Evolutionary conservation across 1,140 invertebrate species (phyloP), one percentile per base, ranked within the genome.

Genomic region (Neodiprion pinetum): DNA sequence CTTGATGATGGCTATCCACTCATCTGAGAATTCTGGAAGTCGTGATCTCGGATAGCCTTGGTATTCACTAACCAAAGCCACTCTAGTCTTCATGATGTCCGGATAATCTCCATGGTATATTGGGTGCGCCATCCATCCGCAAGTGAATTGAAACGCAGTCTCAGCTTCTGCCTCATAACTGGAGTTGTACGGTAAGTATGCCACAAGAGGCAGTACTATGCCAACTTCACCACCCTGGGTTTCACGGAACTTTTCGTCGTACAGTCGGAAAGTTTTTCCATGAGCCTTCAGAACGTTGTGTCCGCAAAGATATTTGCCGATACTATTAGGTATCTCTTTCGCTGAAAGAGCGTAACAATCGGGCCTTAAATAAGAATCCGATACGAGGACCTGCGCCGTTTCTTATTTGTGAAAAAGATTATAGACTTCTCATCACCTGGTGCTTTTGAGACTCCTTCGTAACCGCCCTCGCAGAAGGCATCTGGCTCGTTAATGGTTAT

Each of bases 61-160:
- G 7, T 81, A 76, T 47, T 76, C 82, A 80, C 91, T 93, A 71
- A 90, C 92, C 5, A 75, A 80, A 8, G 82, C 90, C 71, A 93
- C 86, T 61, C 87, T 78, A 1, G 86, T 78, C 49, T 89, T 90
- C 81, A 93, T 89, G 0, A 91, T 79, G 73, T 84, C 79, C 1
- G 92, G 92, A 80, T 93, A 94, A 73, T 93, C 91, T 0, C 93
- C 92, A 2, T 87, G 74, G 84, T 91, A 91, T 73, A 94, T 90
- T 14, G 92, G 92, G 81, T 94, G 84, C 0, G 90, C 89, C 72
- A 90, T 90, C 92, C 92, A 93, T 11, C 93, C 93, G 78, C 86
- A 89, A 79, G 89, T 76, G 73, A 89, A 91, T 10, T 84, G 75
- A 76, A 83, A 86, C 0, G 76, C 76, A 5, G 74, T 65, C 12